Evolutionary conservation across 1,140 invertebrate genomes (phyloP), one percentile per base, ranked within the genome.

Genomic region (Drosophila parvula): DNA sequence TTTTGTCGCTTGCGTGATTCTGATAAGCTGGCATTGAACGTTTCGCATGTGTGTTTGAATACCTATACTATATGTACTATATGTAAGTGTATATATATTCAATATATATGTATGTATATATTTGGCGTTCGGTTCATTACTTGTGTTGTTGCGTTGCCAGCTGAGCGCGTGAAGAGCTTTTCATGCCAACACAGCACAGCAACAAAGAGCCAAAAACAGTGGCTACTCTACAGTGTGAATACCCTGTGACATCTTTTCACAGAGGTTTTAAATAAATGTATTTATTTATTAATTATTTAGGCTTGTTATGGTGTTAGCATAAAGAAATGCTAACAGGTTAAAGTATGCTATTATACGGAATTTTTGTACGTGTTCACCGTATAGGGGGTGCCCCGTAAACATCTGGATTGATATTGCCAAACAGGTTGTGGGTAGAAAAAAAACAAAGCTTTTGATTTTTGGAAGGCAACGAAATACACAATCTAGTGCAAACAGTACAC

Each of bases 141-240:
- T 69, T 61, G 43, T 81, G 55, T 70, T 67, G 51, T 71, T 64
- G 27, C 32, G 63, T 63, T 41, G 76, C 44, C 83, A 82, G 82
- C 83, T 88, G 83, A 83, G 70, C 75, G 83, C 75, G 74, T 82
- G 79, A 55, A 86, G 79, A 82, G 81, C 80, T 86, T 85, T 86
- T 67, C 30, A 43, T 90, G 84, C 85, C 85, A 85, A 68, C 81
- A 55, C 64, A 81, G 70, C 85, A 61, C 69, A 79, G 84, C 81
- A 90, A 81, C 78, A 81, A 78, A 81, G 67, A 22, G 30, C 68
- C 51, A 85, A 64, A 55, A 22, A 55, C 51, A 38, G 34, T 55
- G 32, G 7, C 7, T 18, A 53, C 50, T 36, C 12, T 36, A 9
- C 12, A 36, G 18, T 1, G 34, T 53, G 8, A 38, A 53, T 22